Percentiles rank a stretch among this genome's conserved stretches.
phyloP scores from a whole-genome alignment of 2,888 invertebrate genomes.

The Thysanoteuthis rhombus region DNA sequence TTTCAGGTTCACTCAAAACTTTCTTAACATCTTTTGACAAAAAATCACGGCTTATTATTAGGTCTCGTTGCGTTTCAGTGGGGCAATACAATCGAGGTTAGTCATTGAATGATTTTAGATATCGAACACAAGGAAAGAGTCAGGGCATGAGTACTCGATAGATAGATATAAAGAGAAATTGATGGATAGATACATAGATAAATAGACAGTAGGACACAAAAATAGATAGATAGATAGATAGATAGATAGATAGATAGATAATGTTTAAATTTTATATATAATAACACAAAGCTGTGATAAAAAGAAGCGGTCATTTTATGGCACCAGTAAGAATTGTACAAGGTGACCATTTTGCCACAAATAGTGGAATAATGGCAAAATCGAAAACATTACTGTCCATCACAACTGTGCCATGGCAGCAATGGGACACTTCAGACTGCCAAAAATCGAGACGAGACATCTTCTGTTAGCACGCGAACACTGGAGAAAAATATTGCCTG shows the following conservation, averaged over 20 bases:
- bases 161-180: background rate
- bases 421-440: background rate
- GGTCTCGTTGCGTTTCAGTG: background rate
- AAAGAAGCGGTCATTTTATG: background rate
- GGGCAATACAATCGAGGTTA: background rate
- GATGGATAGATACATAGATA: too few species aligned
- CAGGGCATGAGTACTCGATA: too few species aligned
- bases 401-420: background rate
- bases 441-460: too few species aligned
- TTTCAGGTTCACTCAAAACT: background rate
- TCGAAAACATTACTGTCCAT: background rate
- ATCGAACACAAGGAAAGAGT: background rate
- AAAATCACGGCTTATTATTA: background rate
- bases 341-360: background rate
- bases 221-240: too few species aligned
- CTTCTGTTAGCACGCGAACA: background rate
- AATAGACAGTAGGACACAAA: too few species aligned
- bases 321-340: background rate
- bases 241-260: background rate
- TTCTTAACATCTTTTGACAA: background rate
- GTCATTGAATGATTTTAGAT: too few species aligned
- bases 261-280: background rate
- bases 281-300: background rate
- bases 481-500: background rate
- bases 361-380: background rate